These are phyloP conservation scores for Leistus spinibarbis DNA, from an alignment of 2,888 invertebrate genomes.

Conservation along the genomic window DNA sequence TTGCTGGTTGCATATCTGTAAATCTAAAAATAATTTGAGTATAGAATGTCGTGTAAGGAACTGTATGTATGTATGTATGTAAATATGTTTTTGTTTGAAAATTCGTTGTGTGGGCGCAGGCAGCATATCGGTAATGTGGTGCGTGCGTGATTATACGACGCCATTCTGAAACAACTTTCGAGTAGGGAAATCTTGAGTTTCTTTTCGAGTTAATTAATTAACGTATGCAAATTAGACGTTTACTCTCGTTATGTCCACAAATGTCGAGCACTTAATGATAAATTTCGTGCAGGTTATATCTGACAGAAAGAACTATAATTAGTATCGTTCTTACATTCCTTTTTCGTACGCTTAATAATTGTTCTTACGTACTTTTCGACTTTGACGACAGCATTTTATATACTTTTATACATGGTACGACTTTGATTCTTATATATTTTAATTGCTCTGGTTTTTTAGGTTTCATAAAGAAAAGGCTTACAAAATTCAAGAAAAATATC, in stretches of 20 bases:
- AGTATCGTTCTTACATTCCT: conserved; percentile 8
- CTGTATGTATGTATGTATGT: no score
- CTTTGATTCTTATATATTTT: not conserved
- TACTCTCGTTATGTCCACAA: conserved; percentile 27
- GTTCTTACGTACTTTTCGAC: not conserved
- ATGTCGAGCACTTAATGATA: conserved; percentile 26
- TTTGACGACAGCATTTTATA: not conserved
- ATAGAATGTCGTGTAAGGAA: no score
- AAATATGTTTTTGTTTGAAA: not conserved
- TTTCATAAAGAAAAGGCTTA: no score
- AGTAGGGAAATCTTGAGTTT: conserved; percentile 23
- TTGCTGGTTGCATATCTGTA: no score
- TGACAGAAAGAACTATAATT: conserved; percentile 16
- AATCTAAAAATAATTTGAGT: no score
- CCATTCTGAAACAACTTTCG: not conserved
- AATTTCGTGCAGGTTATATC: conserved; percentile 18
- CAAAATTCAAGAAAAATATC: no score
- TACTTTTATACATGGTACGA: not conserved
- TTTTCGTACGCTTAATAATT: not conserved
- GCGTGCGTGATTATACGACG: conserved; percentile 12
- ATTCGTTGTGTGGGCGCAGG: conserved; percentile 2
- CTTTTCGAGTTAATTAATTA: conserved; percentile 29
- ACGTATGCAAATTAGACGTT: conserved; percentile 31
- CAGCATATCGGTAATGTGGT: conserved; percentile 5
- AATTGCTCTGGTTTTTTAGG: not conserved